These are phyloP conservation scores for Cordilura impudica DNA, from an alignment of 2,888 invertebrate species.

Conservation along the genomic window DNA sequence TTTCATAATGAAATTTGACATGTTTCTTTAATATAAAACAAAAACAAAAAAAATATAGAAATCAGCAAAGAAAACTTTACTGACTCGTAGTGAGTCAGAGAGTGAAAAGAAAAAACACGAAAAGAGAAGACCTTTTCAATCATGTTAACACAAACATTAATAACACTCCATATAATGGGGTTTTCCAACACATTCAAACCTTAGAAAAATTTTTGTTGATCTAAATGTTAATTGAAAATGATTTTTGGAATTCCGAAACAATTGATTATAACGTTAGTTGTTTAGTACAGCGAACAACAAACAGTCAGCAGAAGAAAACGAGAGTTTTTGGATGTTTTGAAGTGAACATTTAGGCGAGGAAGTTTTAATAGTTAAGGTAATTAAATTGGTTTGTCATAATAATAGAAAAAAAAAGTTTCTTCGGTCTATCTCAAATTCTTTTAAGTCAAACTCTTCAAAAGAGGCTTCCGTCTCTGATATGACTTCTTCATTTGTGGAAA, in stretches of 20 bases:
- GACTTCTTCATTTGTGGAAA: no score
- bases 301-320: no score
- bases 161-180: background rate
- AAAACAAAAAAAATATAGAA: background rate
- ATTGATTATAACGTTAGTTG: background rate
- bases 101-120: background rate
- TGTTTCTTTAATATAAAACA: conserved; percentile 43
- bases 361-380: no score
- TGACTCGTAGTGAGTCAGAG: conserved; percentile 25
- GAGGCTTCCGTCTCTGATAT: no score
- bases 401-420: no score
- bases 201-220: background rate
- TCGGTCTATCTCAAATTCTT: no score
- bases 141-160: conserved; percentile 15
- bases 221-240: conserved; percentile 39
- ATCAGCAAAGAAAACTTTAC: conserved; percentile 20
- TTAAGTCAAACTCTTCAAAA: no score
- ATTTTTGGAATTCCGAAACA: conserved; percentile 11
- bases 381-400: no score
- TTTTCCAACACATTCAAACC: background rate
- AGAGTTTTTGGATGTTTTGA: no score
- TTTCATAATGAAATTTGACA: conserved; percentile 62
- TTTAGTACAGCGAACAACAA: no score
- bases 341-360: no score
- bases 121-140: conserved; percentile 29